Percentiles rank a stretch among this genome's conserved stretches.
phyloP scores from a whole-genome alignment of 1,140 invertebrate genomes.

The Drosophila ohnishii region DNA sequence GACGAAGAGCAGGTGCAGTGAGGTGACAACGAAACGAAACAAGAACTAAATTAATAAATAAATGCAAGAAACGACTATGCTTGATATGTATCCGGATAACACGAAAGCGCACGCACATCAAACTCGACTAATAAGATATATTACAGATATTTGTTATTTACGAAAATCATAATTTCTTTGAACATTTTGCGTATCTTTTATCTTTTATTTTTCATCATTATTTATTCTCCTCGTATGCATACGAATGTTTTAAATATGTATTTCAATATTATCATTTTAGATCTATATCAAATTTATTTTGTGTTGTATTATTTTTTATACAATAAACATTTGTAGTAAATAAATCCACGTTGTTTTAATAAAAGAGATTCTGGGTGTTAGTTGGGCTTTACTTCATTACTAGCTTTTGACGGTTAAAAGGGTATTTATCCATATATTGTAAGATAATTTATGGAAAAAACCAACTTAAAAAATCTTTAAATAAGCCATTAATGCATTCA shows the following conservation, averaged over 20 bases:
- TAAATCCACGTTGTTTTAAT: slow-evolving; percentile 58
- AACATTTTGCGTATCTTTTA: slow-evolving; percentile 39
- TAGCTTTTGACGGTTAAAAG: too few relatives aligned
- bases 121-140: slow-evolving; percentile 66
- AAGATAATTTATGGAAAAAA: too few relatives aligned
- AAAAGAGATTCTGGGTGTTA: background rate
- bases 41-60: slow-evolving; percentile 36
- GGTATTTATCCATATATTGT: too few relatives aligned
- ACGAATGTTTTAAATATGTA: slow-evolving; percentile 67
- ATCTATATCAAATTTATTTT: slow-evolving; percentile 65
- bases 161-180: slow-evolving; percentile 34
- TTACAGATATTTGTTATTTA: slow-evolving; percentile 55
- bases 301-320: slow-evolving; percentile 80
- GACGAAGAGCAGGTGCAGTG: slow-evolving; percentile 51
- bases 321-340: slow-evolving; percentile 77
- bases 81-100: slow-evolving; percentile 73
- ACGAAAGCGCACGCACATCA: slow-evolving; percentile 73
- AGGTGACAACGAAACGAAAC: slow-evolving; percentile 79
- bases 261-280: slow-evolving; percentile 72
- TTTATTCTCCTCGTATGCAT: slow-evolving; percentile 75
- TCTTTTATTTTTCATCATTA: slow-evolving; percentile 50
- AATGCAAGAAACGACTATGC: slow-evolving; percentile 55
- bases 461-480: too few relatives aligned
- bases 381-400: too few relatives aligned
- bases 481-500: too few relatives aligned